A percentile compares a stretch with the other conserved stretches of the same genome.
Evolutionary conservation across 1,140 invertebrate genomes (phyloP).

Genomic region (Pomacea maculata): DNA sequence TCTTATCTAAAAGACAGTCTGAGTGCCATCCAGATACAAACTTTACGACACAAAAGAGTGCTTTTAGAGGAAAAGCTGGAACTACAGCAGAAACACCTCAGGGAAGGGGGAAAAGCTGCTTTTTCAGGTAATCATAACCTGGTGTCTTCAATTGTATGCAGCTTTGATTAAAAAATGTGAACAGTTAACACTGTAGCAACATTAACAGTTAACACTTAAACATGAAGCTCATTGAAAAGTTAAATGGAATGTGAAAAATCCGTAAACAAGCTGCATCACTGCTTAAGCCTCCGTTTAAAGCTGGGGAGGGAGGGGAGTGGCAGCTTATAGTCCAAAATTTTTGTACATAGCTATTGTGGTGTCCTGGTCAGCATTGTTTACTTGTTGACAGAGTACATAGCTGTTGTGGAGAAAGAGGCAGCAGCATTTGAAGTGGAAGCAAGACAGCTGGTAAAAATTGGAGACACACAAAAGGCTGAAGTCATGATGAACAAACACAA

Average conservation of each 20-base stretch:
- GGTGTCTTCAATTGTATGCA: background rate
- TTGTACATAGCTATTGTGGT: background rate
- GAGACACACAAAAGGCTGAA: constrained; percentile 57
- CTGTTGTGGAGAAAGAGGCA: constrained; percentile 37
- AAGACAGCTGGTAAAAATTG: constrained; percentile 39
- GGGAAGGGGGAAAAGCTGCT: constrained; percentile 40
- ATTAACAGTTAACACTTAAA: too few species aligned
- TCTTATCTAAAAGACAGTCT: constrained; percentile 45
- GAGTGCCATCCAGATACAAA: constrained; percentile 39
- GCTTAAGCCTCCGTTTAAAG: too few species aligned
- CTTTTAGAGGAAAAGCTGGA: constrained; percentile 48
- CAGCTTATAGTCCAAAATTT: too few species aligned
- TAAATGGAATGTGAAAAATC: too few species aligned
- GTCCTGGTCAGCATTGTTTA: background rate
- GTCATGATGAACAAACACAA: constrained; percentile 54
- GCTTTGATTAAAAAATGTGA: too few species aligned
- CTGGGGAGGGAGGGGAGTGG: too few species aligned
- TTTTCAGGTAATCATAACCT: constrained; percentile 35
- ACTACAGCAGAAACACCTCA: constrained; percentile 43
- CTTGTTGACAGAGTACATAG: constrained; percentile 42
- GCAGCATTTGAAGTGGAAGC: constrained; percentile 49
- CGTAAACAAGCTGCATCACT: too few species aligned
- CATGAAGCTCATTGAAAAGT: background rate
- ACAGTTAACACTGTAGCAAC: too few species aligned
- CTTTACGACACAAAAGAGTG: constrained; percentile 46